phyloP scores from a whole-genome alignment of 2,797 vertebrate species.

The Botia almorhae region DNA sequence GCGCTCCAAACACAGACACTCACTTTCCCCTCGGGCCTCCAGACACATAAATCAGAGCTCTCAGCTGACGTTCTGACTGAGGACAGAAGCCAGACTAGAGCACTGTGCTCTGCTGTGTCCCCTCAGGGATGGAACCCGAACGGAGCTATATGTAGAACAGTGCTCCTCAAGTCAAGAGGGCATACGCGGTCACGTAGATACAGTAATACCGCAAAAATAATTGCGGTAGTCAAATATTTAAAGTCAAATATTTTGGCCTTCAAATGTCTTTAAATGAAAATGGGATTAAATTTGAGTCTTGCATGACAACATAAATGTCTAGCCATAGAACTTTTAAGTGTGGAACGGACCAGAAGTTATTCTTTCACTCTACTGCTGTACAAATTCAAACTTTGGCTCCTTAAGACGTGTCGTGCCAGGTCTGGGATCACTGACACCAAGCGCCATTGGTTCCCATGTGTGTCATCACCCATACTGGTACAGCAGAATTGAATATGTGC shows the following conservation, averaged over 20 bases:
- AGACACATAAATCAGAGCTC: constrained; percentile 56
- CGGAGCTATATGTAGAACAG: neutral
- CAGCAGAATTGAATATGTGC: too few relatives aligned
- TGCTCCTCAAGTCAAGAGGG: neutral
- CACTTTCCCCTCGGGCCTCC: constrained; percentile 49
- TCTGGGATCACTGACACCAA: too few relatives aligned
- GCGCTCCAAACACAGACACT: constrained; percentile 33
- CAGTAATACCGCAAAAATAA: neutral
- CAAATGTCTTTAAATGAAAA: neutral
- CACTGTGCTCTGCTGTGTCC: neutral
- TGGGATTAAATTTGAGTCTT: too few relatives aligned
- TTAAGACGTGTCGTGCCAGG: too few relatives aligned
- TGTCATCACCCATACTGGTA: too few relatives aligned
- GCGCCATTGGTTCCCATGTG: too few relatives aligned
- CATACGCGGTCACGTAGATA: neutral
- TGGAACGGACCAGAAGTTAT: too few relatives aligned
- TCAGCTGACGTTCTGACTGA: constrained; percentile 38
- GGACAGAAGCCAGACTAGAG: constrained; percentile 31
- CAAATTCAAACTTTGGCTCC: too few relatives aligned
- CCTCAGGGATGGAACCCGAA: neutral
- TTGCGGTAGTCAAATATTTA: neutral
- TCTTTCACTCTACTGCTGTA: too few relatives aligned
- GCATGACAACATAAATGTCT: too few relatives aligned
- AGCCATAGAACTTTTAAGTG: too few relatives aligned
- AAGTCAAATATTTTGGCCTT: neutral